Evolutionary conservation across 2,888 invertebrate genomes (phyloP), one percentile per base, ranked within the genome.

Genomic region (Acanthopleura granulata): DNA sequence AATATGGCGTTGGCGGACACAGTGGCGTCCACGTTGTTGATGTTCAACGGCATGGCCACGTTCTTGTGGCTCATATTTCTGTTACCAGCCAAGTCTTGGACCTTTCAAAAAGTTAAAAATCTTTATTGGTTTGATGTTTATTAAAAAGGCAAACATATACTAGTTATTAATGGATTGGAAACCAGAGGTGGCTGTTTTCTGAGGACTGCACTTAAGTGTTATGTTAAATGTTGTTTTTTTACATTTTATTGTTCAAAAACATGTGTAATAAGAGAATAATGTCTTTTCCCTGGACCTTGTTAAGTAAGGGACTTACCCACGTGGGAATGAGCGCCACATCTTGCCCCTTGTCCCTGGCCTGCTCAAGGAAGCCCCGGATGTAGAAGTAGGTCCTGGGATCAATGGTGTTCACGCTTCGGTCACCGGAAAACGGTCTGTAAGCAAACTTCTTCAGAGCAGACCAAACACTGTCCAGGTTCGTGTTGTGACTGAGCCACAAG

Each of bases 1-100:
- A 79, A 87, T 27, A 87, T 76, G 29, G 80, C 79, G 73, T 87
- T 86, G n/a, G 86, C 85, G 11, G 84, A 79, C 22, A 87, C 87
- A 0, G 87, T 85, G n/a, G 84, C 81, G 75, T 86, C 87, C 16
- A 87, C 82, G 75, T 87, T 87, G 78, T 87, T 87, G 0, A 86
- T 81, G 49, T 83, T 81, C 30, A 86, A 82, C 0, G 87, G 87
- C 82, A 85, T 87, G 50, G 78, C 78, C 4, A 84, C 83, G 0
- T 85, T 85, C 29, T 78, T 75, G 25, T 77, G 66, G 30, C 77
- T 80, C 77, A 79, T 75, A 0, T 75, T 77, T 40, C 80, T 74
- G 0, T 80, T 76, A 72, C 85, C 86, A 9, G 79, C 80, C 0
- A 84, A 78, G 71, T 82, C 80, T 75, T 86, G 86, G 12, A 85